Evolutionary conservation across 2,113 vertebrate species (phyloP), one percentile per base, ranked within the genome.

Genomic region (Chaetorhynchus papuensis): DNA sequence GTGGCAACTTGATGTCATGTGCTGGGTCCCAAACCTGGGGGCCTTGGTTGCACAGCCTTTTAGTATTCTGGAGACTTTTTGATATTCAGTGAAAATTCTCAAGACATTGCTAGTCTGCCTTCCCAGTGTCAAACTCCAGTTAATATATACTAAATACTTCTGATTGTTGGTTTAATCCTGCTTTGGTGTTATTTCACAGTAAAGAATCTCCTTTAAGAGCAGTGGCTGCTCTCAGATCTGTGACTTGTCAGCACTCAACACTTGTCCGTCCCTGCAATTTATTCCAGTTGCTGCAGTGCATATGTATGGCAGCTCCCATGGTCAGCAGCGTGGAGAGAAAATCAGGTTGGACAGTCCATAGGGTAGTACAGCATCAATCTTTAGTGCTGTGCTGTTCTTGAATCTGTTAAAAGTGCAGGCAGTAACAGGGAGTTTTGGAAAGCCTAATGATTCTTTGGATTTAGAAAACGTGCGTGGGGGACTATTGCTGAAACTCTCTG

Each of bases 221-320:
- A 49, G 27, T 35, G 56, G 7, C 60, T 94, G 27, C 52, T 83
- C 60, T 92, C 56, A 87, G 69, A 59, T 74, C 59, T 86, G 77
- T 7, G 8, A 9, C 60, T 81, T 93, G 83, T 70, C 85, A 85
- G 66, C 45, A 9, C 54, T 72, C 45, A 44, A 5, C 82, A 10
- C 44, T 84, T 75, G n/a, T 68, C 57, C n/a, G 14, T 65, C 20
- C 64, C 66, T 59, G 84, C 60, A 59, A 31, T 84, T 72, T 88
- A 50, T 93, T 83, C 61, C 71, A 70, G 35, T 56, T 94, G 76
- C 59, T 88, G 71, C 75, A 83, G 71, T 69, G 45, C 50, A 22
- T 92, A 18, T 39, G 42, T 69, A 26, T 68, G 87, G 78, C 87
- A 82, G 61, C 56, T 84, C 60, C 87, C 24, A 3, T 30, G 66